phyloP scores from a whole-genome alignment of 2,797 vertebrate genomes.

The Melopsittacus undulatus region DNA sequence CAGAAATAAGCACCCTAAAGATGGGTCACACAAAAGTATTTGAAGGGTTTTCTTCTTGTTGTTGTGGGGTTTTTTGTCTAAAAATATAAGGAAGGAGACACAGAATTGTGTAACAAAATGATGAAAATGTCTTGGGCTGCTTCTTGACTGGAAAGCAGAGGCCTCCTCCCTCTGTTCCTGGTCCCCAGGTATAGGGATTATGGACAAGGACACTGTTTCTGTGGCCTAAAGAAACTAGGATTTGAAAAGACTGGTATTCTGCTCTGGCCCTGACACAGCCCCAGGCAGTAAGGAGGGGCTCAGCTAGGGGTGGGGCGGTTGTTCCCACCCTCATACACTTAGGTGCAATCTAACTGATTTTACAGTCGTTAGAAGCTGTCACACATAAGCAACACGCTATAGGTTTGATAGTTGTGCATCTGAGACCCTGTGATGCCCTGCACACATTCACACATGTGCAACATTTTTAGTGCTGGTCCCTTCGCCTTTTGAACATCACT shows the following conservation, averaged over 20 bases:
- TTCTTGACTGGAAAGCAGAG: neutral
- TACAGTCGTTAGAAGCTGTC: neutral
- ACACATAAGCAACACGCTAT: rapidly evolving
- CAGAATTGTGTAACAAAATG: neutral
- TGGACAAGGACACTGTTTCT: neutral
- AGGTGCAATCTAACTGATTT: neutral
- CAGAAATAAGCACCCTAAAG: neutral
- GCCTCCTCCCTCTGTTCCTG: neutral
- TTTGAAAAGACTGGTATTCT: neutral
- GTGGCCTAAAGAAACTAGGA: neutral
- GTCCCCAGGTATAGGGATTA: neutral
- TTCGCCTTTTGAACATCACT: neutral
- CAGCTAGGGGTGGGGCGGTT: rapidly evolving
- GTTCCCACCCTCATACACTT: neutral
- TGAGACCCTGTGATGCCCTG: rapidly evolving
- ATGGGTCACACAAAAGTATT: neutral
- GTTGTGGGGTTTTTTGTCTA: neutral
- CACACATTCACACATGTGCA: neutral
- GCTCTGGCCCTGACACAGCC: neutral
- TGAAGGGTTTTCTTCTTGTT: neutral
- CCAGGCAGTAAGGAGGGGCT: neutral
- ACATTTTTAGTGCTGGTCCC: neutral
- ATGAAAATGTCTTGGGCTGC: neutral
- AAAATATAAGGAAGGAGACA: neutral
- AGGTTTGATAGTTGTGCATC: neutral